phyloP scores from a whole-genome alignment of 2,888 invertebrate species.

The Lithophane socia region DNA sequence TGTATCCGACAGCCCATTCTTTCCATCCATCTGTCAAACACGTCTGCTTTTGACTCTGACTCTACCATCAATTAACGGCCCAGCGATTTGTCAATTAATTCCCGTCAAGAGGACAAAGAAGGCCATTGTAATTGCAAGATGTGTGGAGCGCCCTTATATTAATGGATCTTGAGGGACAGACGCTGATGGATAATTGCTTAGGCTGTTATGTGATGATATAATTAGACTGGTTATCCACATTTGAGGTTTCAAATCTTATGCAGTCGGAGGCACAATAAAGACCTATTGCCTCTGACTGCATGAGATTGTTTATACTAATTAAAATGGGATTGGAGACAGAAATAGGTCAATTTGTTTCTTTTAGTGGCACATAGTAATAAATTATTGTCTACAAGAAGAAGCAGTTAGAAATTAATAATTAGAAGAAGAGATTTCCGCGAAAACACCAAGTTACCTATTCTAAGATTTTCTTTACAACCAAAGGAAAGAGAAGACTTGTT shows the following conservation, averaged over 20 bases:
- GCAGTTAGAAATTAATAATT: background rate
- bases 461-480: background rate
- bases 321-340: no score
- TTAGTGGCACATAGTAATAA: background rate
- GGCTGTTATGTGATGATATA: constrained; percentile 61
- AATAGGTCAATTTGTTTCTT: no score
- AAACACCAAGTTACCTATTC: background rate
- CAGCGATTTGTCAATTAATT: constrained; percentile 82
- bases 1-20: constrained; percentile 51
- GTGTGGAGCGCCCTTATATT: constrained; percentile 77
- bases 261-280: no score
- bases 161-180: constrained; percentile 77
- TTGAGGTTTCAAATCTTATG: background rate
- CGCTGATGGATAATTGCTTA: constrained; percentile 68
- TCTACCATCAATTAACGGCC: constrained; percentile 73
- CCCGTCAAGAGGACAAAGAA: constrained; percentile 78
- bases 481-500: constrained; percentile 3
- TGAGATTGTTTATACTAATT: no score
- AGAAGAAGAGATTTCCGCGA: background rate
- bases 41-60: constrained; percentile 70
- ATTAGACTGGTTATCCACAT: constrained; percentile 27
- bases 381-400: background rate
- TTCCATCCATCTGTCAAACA: constrained; percentile 68
- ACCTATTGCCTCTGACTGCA: no score
- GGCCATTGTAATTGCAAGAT: constrained; percentile 77